Conservation (phyloP, 2,797 vertebrate genomes). For the Pterois miles region DNA sequence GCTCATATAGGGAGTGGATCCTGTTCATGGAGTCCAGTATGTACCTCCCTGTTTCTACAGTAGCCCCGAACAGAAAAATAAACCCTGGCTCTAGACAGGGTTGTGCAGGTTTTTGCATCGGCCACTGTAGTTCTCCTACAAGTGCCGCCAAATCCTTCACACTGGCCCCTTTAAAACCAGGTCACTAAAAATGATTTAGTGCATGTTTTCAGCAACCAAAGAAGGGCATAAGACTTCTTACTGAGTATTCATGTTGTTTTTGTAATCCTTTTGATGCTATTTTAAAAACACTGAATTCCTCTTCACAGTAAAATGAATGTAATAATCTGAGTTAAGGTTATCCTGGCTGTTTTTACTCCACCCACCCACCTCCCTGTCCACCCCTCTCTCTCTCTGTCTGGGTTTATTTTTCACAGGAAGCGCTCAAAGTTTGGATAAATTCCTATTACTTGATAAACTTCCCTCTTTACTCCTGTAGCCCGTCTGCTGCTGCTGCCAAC, state of each 20-base stretch:
- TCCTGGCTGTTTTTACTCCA: constrained; percentile 19
- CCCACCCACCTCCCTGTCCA: background rate
- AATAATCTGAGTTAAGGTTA: background rate
- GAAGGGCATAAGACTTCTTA: background rate
- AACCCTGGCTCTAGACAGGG: too few relatives aligned
- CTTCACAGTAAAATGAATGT: background rate
- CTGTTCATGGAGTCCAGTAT: too few relatives aligned
- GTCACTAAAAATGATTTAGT: background rate
- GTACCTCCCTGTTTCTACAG: too few relatives aligned
- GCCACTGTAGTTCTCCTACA: too few relatives aligned
- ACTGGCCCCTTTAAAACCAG: background rate
- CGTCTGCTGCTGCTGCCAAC: constrained; percentile 17
- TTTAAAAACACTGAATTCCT: too few relatives aligned
- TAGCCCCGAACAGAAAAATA: too few relatives aligned
- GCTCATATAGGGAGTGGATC: too few relatives aligned
- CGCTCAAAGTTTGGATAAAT: constrained; percentile 94
- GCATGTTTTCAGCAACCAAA: background rate
- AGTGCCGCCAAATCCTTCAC: too few relatives aligned
- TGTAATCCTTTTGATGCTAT: background rate
- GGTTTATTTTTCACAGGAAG: constrained; percentile 89
- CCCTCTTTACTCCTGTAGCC: constrained; percentile 5
- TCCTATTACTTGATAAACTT: constrained; percentile 32
- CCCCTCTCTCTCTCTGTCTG: background rate
- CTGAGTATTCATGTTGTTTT: background rate
- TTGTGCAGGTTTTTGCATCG: too few relatives aligned